Base-by-base conservation (phyloP, 1,140 invertebrate species). In the Bilobella aurantiaca region DNA sequence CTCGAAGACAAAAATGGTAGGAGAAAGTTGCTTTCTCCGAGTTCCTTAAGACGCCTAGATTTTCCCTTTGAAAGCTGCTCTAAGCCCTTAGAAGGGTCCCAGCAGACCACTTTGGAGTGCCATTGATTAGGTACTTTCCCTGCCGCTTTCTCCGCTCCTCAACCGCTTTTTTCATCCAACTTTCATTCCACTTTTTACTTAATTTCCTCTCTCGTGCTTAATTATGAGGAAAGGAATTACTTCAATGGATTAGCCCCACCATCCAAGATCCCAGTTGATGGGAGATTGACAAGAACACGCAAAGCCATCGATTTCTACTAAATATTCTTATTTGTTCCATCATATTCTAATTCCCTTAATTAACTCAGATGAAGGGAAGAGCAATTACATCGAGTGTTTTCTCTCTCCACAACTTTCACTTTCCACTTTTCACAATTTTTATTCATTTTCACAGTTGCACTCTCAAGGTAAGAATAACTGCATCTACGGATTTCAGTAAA, bases 21-120 rank as follows among this genome's bases (percentile, higher is more conserved):
- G n/a, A n/a, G n/a, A n/a, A n/a, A n/a, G n/a, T n/a, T n/a, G n/a
- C n/a, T n/a, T n/a, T n/a, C n/a, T n/a, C n/a, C n/a, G n/a, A n/a
- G n/a, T n/a, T n/a, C n/a, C n/a, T n/a, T n/a, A n/a, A n/a, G 64
- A 53, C 32, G 31, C 58, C 53, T 30, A 57, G 65, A 66, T 62
- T 66, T 66, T 66, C 62, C 64, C 47, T 66, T 34, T 66, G 62
- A 66, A 66, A 58, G 46, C 65, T 62, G 59, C 62, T 63, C 64
- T 68, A 68, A 68, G 61, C 47, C 62, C 30, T 58, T 25, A 18
- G 37, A 64, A 49, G 62, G 23, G 56, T 68, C 66, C 66, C 66
- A 58, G 29, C 60, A 64, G 66, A 68, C 66, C 57, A 68, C 62
- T 68, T 68, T 57, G 53, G 62, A 56, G 58, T 68, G 37, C 46